Conservation (phyloP, 2,888 invertebrate species). For the Lordiphosa andalusiaca region DNA sequence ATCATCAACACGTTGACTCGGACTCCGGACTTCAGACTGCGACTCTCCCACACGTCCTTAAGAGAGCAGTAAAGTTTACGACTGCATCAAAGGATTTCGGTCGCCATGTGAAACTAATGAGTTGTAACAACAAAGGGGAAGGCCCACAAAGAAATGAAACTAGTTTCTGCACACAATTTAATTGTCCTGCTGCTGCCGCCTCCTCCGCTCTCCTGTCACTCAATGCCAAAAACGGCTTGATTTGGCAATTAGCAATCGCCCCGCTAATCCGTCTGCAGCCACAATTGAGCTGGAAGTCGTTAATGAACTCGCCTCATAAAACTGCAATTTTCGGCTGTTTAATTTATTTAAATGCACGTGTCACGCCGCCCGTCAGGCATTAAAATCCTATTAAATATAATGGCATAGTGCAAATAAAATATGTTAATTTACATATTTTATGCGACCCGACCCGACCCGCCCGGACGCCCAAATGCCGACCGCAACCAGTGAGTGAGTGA, state of each 20-base stretch:
- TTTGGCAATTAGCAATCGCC: slow-evolving; percentile 62
- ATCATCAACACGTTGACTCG: slow-evolving; percentile 29
- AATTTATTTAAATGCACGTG: slow-evolving; percentile 33
- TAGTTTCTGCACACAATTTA: slow-evolving; percentile 49
- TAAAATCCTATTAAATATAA: slow-evolving; percentile 61
- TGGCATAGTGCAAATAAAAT: slow-evolving; percentile 20
- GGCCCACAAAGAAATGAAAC: slow-evolving; percentile 4
- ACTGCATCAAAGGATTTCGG: slow-evolving; percentile 66
- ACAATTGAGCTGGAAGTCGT: slow-evolving; percentile 2
- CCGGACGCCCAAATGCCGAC: too few species aligned
- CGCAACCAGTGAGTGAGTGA: too few species aligned
- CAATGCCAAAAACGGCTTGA: slow-evolving; percentile 44
- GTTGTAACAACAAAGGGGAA: slow-evolving; percentile 58
- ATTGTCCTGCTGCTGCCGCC: slow-evolving; percentile 31
- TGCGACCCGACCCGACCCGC: too few species aligned
- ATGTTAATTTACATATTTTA: too few species aligned
- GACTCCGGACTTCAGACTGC: slow-evolving; percentile 1
- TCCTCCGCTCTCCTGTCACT: slow-evolving; percentile 5
- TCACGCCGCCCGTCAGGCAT: slow-evolving; percentile 39
- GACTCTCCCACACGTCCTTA: slow-evolving; percentile 25
- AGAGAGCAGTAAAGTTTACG: slow-evolving; percentile 58
- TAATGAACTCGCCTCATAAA: slow-evolving; percentile 55
- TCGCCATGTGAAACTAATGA: slow-evolving; percentile 62
- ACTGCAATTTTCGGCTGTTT: slow-evolving; percentile 41
- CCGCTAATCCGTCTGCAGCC: slow-evolving; percentile 25